Base-by-base conservation (phyloP, 2,888 invertebrate genomes). In the Stegana nigrithorax region DNA sequence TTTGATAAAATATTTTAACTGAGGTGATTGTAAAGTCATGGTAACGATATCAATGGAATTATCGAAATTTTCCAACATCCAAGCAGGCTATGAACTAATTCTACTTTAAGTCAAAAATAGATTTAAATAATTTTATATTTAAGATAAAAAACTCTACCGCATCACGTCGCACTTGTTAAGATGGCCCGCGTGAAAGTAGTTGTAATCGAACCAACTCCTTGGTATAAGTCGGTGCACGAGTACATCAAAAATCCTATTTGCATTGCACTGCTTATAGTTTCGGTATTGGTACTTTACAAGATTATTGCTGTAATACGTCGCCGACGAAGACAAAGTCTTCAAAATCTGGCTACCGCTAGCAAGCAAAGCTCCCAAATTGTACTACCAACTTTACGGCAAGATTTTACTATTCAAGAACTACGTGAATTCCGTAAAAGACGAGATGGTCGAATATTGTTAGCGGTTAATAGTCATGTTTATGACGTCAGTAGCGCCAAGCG, bases 381-480 rank as follows among this genome's bases (percentile, higher is more conserved):
- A 73, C 83, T 95, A 70, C 93, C 94, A 19, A 93, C 92, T 86
- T 83, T 96, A 81, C 91, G 93, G 77, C 90, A 90, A 80, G 96
- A 97, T 84, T 94, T 96, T 88, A 94, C 93, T 6, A 87, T 93
- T 42, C 89, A 92, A 72, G 95, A 97, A 86, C 87, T 97, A 70
- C 90, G 89, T 73, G 89, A 91, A 73, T 96, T 91, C 84, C 93
- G 96, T 83, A 97, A 96, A 2, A 91, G 87, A 51, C 92, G 91
- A 78, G 95, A 95, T 74, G 95, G 94, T 25, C 87, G 96, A 71
- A 91, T 97, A 67, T 87, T 96, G 70, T 90, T 97, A 55, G 96
- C 95, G 23, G 93, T 96, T 59, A 95, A 96, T 84, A 94, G 95
- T 39, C 94, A 91, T 88, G 92, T 97, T 63, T 97, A 94, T 86